Percentiles rank a stretch among this genome's conserved stretches.
phyloP scores from a whole-genome alignment of 1,140 invertebrate genomes.

The Centruroides sculpturatus region DNA sequence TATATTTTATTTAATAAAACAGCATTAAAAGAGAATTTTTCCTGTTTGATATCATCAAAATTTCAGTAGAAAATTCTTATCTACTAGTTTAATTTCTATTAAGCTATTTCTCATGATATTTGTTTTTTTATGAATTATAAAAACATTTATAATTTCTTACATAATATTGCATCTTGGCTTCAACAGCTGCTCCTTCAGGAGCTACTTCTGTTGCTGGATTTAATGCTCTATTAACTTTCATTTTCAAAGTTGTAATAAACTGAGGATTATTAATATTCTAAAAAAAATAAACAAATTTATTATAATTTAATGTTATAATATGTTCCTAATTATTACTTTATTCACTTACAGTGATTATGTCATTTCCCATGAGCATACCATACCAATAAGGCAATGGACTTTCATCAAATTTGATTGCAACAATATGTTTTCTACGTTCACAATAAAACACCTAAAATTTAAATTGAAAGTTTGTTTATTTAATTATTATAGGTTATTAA shows the following conservation, averaged over 20 bases:
- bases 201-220: constrained; percentile 21
- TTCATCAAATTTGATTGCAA: constrained; percentile 26
- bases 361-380: constrained; percentile 16
- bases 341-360: constrained; percentile 15
- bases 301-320: not conserved
- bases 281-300: constrained; percentile 1
- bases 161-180: constrained; percentile 23
- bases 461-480: not conserved
- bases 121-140: not conserved
- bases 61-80: no score
- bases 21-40: no score
- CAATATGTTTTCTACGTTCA: constrained; percentile 30
- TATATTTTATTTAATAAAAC: no score
- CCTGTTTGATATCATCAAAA: no score
- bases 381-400: constrained; percentile 18
- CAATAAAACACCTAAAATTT: constrained; percentile 29
- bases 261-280: constrained; percentile 13
- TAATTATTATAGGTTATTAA: not conserved
- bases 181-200: constrained; percentile 20
- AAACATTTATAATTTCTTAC: constrained; percentile 13
- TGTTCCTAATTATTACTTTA: not conserved
- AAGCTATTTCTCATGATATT: no score
- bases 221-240: constrained; percentile 20
- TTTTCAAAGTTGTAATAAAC: constrained; percentile 20
- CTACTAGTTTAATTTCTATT: no score